Percentiles rank a stretch among this genome's conserved stretches.
These are phyloP conservation scores for Pseudochirops corinnae DNA, from an alignment of 2,797 vertebrate species.

Conservation along the genomic window DNA sequence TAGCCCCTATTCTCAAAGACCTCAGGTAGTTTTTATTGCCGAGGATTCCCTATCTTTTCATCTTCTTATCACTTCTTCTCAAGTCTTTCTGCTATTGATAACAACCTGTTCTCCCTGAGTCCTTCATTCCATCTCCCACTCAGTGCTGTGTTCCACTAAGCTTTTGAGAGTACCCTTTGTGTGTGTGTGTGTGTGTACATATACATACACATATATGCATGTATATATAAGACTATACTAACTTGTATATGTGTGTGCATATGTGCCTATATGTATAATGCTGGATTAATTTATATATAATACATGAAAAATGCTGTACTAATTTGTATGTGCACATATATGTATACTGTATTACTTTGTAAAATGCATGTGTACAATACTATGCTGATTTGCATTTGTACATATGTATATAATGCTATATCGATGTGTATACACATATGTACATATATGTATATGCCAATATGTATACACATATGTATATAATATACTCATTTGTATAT, in stretches of 20 bases:
- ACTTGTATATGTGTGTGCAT: too few species aligned
- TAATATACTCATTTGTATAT: not conserved
- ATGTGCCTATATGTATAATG: too few species aligned
- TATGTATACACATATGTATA: too few species aligned
- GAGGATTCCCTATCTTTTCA: not conserved
- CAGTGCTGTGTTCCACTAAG: not conserved
- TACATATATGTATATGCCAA: too few species aligned
- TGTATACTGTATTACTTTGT: not conserved
- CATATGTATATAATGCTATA: not conserved
- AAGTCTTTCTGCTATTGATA: not conserved
- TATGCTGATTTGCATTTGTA: not conserved
- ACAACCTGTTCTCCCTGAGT: not conserved
- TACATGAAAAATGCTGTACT: not conserved
- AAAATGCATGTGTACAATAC: too few species aligned
- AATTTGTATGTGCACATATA: not conserved
- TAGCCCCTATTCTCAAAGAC: not conserved
- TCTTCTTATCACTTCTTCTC: not conserved
- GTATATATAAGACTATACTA: too few species aligned
- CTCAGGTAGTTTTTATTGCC: not conserved
- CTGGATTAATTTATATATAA: not conserved
- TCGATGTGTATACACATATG: not conserved
- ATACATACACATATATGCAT: not conserved
- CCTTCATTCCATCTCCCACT: not conserved
- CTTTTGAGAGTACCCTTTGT: not conserved
- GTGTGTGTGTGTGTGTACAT: not conserved